Conservation (phyloP, 2,797 vertebrate genomes). For the Sebastes alutus region DNA sequence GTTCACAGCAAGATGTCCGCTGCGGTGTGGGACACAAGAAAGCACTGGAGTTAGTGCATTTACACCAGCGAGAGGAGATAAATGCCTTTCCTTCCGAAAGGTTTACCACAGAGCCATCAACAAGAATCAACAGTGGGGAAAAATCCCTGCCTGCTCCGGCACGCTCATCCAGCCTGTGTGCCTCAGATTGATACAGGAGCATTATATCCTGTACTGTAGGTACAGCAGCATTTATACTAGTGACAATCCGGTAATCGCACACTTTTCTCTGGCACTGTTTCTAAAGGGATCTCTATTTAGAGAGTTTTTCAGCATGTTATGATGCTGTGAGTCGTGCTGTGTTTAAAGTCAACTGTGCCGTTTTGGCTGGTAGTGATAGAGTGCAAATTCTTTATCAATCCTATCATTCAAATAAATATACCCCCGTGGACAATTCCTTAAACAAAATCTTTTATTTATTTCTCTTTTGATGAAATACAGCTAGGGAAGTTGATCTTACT, state of each 20-base stretch:
- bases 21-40: slow-evolving; percentile 46
- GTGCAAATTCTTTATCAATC: neutral
- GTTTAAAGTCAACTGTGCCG: neutral
- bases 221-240: neutral
- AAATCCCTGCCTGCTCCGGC: neutral
- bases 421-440: neutral
- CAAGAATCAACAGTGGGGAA: slow-evolving; percentile 35
- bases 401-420: neutral
- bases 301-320: neutral
- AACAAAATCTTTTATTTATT: neutral
- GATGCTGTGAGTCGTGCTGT: neutral
- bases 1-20: slow-evolving; percentile 74
- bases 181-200: neutral
- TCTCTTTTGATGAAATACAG: neutral
- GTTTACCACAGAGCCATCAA: slow-evolving; percentile 68
- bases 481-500: neutral
- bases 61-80: slow-evolving; percentile 59
- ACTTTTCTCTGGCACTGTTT: neutral
- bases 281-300: neutral
- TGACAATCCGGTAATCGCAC: slow-evolving; percentile 14
- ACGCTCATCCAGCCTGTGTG: neutral
- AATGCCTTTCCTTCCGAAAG: slow-evolving; percentile 74
- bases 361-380: neutral
- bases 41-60: slow-evolving; percentile 62
- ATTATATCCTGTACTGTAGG: neutral